Evolutionary conservation across 2,113 vertebrate genomes (phyloP).

Genomic region (Podarcis cretensis): DNA sequence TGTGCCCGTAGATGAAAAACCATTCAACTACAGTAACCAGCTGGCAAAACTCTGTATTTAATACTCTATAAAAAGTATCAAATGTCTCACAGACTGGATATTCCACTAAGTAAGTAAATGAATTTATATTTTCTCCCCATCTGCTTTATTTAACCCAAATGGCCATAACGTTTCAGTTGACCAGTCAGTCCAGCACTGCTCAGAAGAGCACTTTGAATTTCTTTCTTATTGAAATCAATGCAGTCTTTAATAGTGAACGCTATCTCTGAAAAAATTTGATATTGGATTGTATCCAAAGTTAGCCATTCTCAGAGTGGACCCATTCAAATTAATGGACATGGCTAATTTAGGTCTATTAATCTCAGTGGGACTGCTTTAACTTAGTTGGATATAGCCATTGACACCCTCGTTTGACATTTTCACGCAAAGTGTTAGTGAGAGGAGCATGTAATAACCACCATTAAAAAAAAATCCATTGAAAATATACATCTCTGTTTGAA

Average conservation of each 20-base stretch:
- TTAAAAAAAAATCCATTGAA: not conserved
- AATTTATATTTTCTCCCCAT: conserved; percentile 37
- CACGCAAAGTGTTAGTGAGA: not conserved
- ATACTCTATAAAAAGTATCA: conserved; percentile 57
- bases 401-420: not conserved
- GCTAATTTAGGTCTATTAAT: no score
- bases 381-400: no score
- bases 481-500: not conserved
- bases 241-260: not conserved
- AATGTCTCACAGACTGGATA: conserved; percentile 44
- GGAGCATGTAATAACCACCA: not conserved
- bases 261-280: conserved; percentile 4
- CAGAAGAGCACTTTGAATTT: conserved; percentile 23
- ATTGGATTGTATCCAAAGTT: no score
- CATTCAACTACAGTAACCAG: conserved; percentile 34
- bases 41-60: conserved; percentile 53
- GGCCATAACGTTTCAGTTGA: conserved; percentile 50
- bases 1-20: conserved; percentile 31
- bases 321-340: no score
- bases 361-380: no score
- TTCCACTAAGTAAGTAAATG: conserved; percentile 61
- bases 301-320: no score
- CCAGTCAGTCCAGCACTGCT: conserved; percentile 19
- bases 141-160: conserved; percentile 49
- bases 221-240: not conserved